Conservation (phyloP, 2,113 vertebrate species). For the Macroglossus sobrinus region DNA sequence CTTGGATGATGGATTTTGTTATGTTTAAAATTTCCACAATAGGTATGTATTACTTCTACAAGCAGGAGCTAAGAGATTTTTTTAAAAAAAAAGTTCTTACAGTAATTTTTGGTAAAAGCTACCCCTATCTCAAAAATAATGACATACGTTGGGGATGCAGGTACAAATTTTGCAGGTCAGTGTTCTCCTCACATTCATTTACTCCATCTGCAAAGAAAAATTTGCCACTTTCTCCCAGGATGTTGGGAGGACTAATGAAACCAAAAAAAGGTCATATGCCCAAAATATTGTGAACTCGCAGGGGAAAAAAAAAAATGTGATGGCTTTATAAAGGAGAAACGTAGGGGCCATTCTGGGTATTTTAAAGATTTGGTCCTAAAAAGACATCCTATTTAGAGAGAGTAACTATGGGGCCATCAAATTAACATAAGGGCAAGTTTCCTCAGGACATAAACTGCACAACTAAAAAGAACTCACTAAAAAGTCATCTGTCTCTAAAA, state of each 20-base stretch:
- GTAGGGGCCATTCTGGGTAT: not conserved
- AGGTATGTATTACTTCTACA: not conserved
- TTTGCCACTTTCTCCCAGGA: not conserved
- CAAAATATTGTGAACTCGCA: not conserved
- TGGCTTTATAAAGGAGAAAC: not conserved
- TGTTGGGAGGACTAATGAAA: not conserved
- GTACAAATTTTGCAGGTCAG: not conserved
- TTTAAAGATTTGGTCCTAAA: not conserved
- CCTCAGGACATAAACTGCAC: not conserved
- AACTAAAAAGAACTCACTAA: not conserved
- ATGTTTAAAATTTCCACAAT: not conserved
- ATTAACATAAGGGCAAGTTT: not conserved
- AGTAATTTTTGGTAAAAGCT: not conserved
- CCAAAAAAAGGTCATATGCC: not conserved
- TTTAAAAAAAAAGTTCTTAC: not conserved
- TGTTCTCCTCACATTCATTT: not conserved
- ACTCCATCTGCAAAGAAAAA: not conserved
- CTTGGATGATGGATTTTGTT: not conserved
- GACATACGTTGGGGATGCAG: not conserved
- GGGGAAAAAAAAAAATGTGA: not conserved
- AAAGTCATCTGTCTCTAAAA: not conserved
- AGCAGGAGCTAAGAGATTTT: not conserved
- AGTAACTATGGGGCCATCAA: not conserved
- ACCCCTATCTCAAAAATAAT: not conserved
- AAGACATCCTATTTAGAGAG: not conserved